Conservation (phyloP, 2,888 invertebrate species). For the Aradus depressus region DNA sequence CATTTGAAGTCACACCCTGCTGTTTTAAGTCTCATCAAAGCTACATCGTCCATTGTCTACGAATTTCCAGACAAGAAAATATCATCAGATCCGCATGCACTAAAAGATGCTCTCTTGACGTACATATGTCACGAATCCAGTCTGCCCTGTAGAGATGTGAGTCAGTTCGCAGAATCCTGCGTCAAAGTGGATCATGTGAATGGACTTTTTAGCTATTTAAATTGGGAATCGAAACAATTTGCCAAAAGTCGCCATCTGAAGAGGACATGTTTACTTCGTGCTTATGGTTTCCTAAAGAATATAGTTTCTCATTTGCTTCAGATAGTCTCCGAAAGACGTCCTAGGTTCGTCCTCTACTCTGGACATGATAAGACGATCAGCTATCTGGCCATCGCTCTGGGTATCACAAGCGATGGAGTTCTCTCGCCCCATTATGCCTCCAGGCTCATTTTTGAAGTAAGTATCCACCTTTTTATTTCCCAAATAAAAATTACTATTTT, state of each 20-base stretch:
- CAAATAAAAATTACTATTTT: too few species aligned
- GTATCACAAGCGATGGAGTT: conserved; percentile 47
- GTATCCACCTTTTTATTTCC: conserved; percentile 2
- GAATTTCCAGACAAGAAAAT: conserved; percentile 51
- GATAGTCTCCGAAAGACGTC: conserved; percentile 64
- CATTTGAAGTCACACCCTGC: conserved; percentile 63
- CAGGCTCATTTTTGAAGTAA: conserved; percentile 72
- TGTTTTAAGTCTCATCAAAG: conserved; percentile 55
- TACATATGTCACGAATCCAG: conserved; percentile 75
- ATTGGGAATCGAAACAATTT: conserved; percentile 62
- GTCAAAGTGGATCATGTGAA: conserved; percentile 61
- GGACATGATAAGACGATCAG: conserved; percentile 88
- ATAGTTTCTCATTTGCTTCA: conserved; percentile 70
- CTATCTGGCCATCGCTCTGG: conserved; percentile 68
- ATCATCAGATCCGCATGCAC: conserved; percentile 53
- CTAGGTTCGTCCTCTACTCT: conserved; percentile 69
- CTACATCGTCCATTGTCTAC: conserved; percentile 52
- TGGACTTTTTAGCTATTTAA: conserved; percentile 67
- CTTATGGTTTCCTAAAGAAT: conserved; percentile 73
- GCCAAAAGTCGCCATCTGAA: conserved; percentile 50
- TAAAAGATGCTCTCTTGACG: conserved; percentile 70
- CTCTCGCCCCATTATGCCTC: conserved; percentile 76
- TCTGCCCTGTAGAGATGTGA: conserved; percentile 51
- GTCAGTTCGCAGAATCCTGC: conserved; percentile 39
- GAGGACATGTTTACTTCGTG: conserved; percentile 55